Base-by-base conservation (phyloP, 2,797 vertebrate genomes). In the Synaphobranchus kaupii region DNA sequence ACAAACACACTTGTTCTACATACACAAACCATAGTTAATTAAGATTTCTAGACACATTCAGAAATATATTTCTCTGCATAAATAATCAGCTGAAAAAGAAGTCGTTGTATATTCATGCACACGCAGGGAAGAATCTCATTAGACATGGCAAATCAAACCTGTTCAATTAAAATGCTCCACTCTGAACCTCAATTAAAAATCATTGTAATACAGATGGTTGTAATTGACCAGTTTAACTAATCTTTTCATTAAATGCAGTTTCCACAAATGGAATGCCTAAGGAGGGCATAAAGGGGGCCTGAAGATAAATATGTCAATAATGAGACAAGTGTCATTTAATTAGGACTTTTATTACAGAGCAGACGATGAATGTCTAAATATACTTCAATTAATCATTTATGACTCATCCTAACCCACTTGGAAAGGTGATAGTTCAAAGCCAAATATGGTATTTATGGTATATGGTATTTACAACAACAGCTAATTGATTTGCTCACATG, bases 161-260 rank as follows among this genome's bases (percentile, higher is more conserved):
- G 20, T 48, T 48, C 39, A 80, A 48, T 8, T 80, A 25, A 80
- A 47, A 50, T 54, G 2, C 25, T 54, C 47, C 1, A 7, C 20
- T 17, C 73, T 44, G 73, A 78, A 47, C 34, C 5, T 78, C 34
- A 47, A 20, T 78, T 78, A 78, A 78, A 78, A 78, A 78, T 47
- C 34, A 78, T 20, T 78, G 80, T 8, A 50, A 52, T 50, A 15
- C 50, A 52, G 80, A 83, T n/a, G 15, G 47, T 83, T 83, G 8
- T 83, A 52, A 83, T 83, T 83, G 50, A 83, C 50, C 47, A 83
- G 9, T 54, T 52, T 31, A 83, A 50, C 22, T 25, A 83, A 83
- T 83, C 47, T 52, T 83, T 48, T 83, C 47, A 82, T 82, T 50
- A 28, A 50, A 82, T 50, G 48, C 47, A 52, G 25, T 82, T n/a